Evolutionary conservation across 1,140 invertebrate species (phyloP), one percentile per base, ranked within the genome.

Genomic region (Mercenaria mercenaria): DNA sequence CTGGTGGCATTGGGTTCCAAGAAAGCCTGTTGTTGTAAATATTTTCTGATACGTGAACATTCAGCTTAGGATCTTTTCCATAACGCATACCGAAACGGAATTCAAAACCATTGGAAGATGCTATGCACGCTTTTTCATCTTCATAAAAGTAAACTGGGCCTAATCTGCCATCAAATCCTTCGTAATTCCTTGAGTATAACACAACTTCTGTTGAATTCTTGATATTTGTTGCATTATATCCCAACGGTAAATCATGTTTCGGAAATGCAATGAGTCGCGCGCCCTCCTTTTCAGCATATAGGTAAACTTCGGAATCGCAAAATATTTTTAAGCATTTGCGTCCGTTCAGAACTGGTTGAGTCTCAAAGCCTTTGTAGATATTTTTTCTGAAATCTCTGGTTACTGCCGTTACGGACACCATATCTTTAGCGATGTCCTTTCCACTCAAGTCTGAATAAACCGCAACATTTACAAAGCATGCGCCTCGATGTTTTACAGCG

Each of bases 1-100:
- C 26, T 37, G 77, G 77, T 8, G 77, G 47, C 15, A 29, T 13
- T 32, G 77, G 50, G 34, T 80, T 32, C 77, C 77, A 80, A 23
- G 77, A 43, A 20, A 29, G n/a, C 56, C 56, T 80, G 4, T 50
- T 50, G 50, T 80, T 47, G 23, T 80, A 80, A 34, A 67, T n/a
- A 67, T 67, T 67, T 13, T 67, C 64, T 15, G 26, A 34, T n/a
- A 20, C 11, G n/a, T 15, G 13, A 56, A 32, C 4, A 67, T 67
- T 34, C 10, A 37, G 32, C 20, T 67, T 67, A 4, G 64, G 26
- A 20, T 10, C 64, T 34, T 37, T 37, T 6, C 10, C 11, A 20
- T 8, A 15, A 29, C 26, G 11, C 34, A 20, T 13, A n/a, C 10
- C 64, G 32, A 67, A 67, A 34, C 11, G 26, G 32, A 67, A 67